Evolutionary conservation across 2,113 vertebrate genomes (phyloP).

Genomic region (Grantiella picta): DNA sequence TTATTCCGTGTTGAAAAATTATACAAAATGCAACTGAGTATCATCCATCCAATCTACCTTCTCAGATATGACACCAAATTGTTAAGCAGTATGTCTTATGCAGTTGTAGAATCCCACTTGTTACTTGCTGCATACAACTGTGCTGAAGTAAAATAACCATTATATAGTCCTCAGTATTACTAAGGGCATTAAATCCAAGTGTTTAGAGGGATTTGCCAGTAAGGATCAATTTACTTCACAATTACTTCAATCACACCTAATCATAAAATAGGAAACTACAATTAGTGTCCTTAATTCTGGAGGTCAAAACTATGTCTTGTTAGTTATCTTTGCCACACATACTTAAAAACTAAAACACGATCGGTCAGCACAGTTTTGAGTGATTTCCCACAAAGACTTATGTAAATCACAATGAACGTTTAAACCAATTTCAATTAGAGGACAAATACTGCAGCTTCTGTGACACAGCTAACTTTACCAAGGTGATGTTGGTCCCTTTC

Average conservation of each 20-base stretch:
- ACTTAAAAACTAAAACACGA: not conserved
- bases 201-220: not conserved
- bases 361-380: not conserved
- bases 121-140: not conserved
- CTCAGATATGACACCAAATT: not conserved
- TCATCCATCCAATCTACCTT: not conserved
- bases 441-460: not conserved
- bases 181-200: not conserved
- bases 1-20: not conserved
- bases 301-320: not conserved
- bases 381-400: not conserved
- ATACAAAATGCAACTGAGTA: not conserved
- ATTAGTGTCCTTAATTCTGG: not conserved
- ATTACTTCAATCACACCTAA: not conserved
- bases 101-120: not conserved
- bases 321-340: not conserved
- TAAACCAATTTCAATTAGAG: not conserved
- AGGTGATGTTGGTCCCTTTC: constrained; percentile 94
- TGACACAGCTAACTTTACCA: constrained; percentile 67
- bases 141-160: not conserved
- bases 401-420: not conserved
- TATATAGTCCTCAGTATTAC: not conserved
- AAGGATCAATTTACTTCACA: not conserved
- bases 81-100: not conserved
- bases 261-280: not conserved